Conservation (phyloP, 2,113 vertebrate species). For the Xenotilapia longispinis region DNA sequence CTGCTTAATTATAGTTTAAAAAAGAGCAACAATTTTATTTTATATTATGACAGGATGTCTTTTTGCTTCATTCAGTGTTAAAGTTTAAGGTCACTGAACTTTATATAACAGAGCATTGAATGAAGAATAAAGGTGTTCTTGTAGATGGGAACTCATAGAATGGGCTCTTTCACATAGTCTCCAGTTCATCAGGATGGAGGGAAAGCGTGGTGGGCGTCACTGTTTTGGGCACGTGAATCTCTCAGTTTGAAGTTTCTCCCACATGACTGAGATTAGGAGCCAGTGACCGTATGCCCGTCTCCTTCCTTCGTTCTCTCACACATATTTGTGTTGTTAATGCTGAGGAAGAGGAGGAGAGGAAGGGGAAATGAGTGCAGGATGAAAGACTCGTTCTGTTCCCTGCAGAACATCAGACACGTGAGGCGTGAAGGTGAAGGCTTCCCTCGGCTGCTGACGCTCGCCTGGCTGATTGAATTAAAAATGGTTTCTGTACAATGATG, state of each 20-base stretch:
- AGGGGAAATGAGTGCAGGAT: conserved; percentile 3
- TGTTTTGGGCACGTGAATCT: conserved; percentile 22
- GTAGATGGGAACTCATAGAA: background rate
- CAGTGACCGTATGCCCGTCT: background rate
- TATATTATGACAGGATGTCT: rapidly evolving
- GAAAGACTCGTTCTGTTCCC: conserved; percentile 21
- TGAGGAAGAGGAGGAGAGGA: conserved; percentile 30
- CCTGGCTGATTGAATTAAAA: background rate
- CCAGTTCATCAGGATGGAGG: background rate
- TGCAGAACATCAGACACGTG: conserved; percentile 7
- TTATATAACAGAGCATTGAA: background rate
- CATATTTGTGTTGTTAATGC: conserved; percentile 60
- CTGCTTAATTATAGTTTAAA: background rate
- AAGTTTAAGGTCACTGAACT: background rate
- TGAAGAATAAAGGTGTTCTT: conserved; percentile 18
- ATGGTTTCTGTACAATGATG: background rate
- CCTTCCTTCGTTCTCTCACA: conserved; percentile 36
- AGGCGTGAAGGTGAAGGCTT: background rate
- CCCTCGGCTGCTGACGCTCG: background rate
- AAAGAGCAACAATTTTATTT: background rate
- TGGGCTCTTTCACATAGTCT: conserved; percentile 38
- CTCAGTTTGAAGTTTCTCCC: conserved; percentile 45
- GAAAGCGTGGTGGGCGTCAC: background rate
- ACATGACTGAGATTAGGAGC: conserved; percentile 54
- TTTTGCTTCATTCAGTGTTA: background rate